Evolutionary conservation across 1,140 invertebrate genomes (phyloP), one percentile per base, ranked within the genome.

Genomic region (Listronotus oregonensis): DNA sequence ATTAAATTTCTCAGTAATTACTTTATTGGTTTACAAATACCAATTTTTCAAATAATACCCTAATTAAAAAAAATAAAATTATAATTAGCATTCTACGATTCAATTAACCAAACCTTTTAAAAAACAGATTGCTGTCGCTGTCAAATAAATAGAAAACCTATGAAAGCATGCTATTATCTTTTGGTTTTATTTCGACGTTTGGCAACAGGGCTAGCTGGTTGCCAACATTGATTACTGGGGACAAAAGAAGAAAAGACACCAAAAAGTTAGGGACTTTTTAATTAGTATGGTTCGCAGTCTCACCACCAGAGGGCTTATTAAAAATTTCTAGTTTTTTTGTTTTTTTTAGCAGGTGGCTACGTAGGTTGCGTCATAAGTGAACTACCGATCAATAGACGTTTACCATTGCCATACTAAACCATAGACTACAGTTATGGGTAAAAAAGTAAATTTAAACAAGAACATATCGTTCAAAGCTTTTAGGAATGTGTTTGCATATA

Each of bases 191-290:
- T 49, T 12, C 18, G 6, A 7, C 5, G 10, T 55, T n/a, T 58
- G 63, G 39, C 54, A 64, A 69, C 67, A 66, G 64, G 54, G 61
- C 40, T 65, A 62, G 69, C 55, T 66, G 66, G 71, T 65, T 78
- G 63, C 77, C 77, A 78, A 78, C 77, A 78, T 78, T 75, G 77
- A 78, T 78, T 78, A 77, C 75, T 76, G 57, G 70, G 52, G 72
- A 69, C 70, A 73, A 77, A 77, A 77, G 76, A 76, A 76, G 72
- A 64, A 74, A 77, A 73, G 71, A 62, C 75, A 77, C 75, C 67
- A 73, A 77, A 77, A 78, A 75, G 57, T 73, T 75, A 73, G 74
- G 74, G 74, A 69, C 68, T 75, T 77, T n/a, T 75, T 76, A 66
- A 68, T 67, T 70, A 43, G 8, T 27, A 27, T 60, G 18, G 37